Conservation (phyloP, 2,113 vertebrate species). For the Campylorhamphus procurvoides region DNA sequence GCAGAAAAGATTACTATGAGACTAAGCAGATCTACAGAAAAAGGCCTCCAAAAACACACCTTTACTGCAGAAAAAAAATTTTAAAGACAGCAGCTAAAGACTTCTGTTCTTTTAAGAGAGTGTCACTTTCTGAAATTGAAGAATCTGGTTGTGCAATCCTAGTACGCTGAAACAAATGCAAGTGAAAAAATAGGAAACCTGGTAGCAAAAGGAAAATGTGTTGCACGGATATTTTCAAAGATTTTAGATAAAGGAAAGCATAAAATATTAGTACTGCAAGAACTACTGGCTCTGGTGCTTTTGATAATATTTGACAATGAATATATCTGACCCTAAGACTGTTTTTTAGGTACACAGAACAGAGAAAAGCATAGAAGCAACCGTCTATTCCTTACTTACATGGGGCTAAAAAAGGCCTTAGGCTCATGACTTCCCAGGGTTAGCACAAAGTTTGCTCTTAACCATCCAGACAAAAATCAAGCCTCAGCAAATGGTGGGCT, state of each 20-base stretch:
- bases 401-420: neutral
- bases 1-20: slow-evolving; percentile 44
- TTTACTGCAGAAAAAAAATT: slow-evolving; percentile 42
- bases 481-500: slow-evolving; percentile 52
- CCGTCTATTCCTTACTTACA: rapidly evolving
- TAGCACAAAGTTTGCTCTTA: neutral
- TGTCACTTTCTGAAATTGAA: neutral
- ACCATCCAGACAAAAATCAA: slow-evolving; percentile 49
- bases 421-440: neutral
- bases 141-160: neutral
- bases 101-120: neutral
- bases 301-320: neutral
- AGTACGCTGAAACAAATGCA: neutral
- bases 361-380: neutral
- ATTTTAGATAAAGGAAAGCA: neutral
- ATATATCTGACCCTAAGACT: neutral
- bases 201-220: neutral
- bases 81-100: slow-evolving; percentile 24
- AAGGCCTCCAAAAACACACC: slow-evolving; percentile 52
- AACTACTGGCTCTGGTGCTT: neutral
- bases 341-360: neutral
- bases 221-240: neutral
- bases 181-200: neutral
- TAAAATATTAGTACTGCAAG: neutral
- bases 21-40: slow-evolving; percentile 10